Percentiles rank a stretch among this genome's conserved stretches.
Evolutionary conservation across 64 coral and sea anemone species (phyloP).

Genomic region (Actinia tenebrosa): DNA sequence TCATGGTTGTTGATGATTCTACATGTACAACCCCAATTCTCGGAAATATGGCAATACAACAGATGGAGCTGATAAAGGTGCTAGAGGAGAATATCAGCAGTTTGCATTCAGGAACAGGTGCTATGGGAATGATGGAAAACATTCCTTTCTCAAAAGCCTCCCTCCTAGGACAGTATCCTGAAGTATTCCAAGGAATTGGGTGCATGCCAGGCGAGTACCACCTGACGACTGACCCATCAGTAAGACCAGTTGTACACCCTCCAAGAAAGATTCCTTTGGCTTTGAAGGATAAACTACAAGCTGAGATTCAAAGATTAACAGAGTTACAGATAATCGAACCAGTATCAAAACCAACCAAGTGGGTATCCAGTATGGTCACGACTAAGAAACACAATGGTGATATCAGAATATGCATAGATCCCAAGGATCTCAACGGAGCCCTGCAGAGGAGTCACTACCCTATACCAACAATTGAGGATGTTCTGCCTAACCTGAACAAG

Average conservation of each 20-base stretch:
- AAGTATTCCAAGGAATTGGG: slow-evolving; percentile 56
- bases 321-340: slow-evolving; percentile 18
- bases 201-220: slow-evolving; percentile 63
- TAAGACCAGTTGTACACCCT: slow-evolving; percentile 49
- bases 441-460: slow-evolving; percentile 26
- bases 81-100: slow-evolving; percentile 44
- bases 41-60: slow-evolving; percentile 48
- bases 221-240: slow-evolving; percentile 20
- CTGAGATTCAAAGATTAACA: slow-evolving; percentile 10
- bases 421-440: slow-evolving; percentile 40
- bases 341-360: slow-evolving; percentile 36
- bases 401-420: slow-evolving; percentile 46
- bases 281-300: slow-evolving; percentile 30
- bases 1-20: slow-evolving; percentile 20
- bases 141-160: slow-evolving; percentile 19
- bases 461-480: too few relatives aligned
- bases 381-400: slow-evolving; percentile 36
- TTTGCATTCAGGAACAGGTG: neutral
- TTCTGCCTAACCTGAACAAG: too few relatives aligned
- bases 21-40: slow-evolving; percentile 34
- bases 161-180: slow-evolving; percentile 24
- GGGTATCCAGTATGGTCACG: slow-evolving; percentile 42
- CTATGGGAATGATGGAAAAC: neutral
- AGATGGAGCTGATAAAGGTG: slow-evolving; percentile 58
- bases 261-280: slow-evolving; percentile 46